phyloP scores from a whole-genome alignment of 2,888 invertebrate species.

The Stramonita haemastoma region DNA sequence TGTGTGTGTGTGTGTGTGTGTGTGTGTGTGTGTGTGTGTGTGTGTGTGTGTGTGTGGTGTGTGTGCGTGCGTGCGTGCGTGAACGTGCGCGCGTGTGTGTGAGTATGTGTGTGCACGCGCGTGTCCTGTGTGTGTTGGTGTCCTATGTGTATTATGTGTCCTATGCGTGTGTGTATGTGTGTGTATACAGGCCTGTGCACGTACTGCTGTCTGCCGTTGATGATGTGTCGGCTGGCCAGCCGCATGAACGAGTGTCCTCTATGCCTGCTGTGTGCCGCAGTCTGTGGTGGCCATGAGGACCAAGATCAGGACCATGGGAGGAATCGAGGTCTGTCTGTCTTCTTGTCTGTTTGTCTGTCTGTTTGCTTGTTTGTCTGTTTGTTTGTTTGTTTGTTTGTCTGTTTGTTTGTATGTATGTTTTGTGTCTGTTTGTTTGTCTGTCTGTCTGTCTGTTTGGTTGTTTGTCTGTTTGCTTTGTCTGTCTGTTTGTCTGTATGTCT shows the following conservation, averaged over 20 bases:
- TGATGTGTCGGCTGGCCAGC: constrained; percentile 46
- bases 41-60: too few species aligned
- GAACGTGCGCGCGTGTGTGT: too few species aligned
- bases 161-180: too few species aligned
- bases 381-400: background rate
- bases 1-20: too few species aligned
- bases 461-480: too few species aligned
- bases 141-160: too few species aligned
- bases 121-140: too few species aligned
- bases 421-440: background rate
- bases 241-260: constrained; percentile 43
- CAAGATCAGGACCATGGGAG: constrained; percentile 49
- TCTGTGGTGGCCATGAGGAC: constrained; percentile 47
- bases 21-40: too few species aligned
- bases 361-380: background rate
- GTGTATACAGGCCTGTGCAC: constrained; percentile 45
- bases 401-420: background rate
- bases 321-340: constrained; percentile 47
- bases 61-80: too few species aligned
- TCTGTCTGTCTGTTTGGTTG: too few species aligned
- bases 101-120: too few species aligned
- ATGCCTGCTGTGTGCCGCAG: constrained; percentile 42
- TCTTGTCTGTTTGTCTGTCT: background rate
- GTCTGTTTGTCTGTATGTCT: too few species aligned
- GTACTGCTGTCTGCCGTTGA: constrained; percentile 47